phyloP scores from a whole-genome alignment of 1,140 invertebrate genomes.

The Apis florea region DNA sequence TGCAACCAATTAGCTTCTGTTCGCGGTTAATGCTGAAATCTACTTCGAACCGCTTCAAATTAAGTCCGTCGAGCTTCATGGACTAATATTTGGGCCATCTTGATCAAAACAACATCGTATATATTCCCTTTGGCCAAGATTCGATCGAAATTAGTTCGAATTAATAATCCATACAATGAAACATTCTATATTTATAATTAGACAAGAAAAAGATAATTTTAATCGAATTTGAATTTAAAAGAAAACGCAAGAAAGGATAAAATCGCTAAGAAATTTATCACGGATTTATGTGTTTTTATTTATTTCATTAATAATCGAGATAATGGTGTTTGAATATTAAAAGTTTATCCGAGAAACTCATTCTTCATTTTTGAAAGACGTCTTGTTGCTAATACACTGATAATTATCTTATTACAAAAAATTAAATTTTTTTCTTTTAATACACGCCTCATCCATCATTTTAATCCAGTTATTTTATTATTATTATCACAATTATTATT shows the following conservation, averaged over 20 bases:
- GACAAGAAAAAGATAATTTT: neutral
- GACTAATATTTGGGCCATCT: conserved; percentile 28
- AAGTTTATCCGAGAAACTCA: neutral
- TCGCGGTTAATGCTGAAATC: conserved; percentile 43
- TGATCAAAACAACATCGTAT: neutral
- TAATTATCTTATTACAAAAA: neutral
- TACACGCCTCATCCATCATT: neutral
- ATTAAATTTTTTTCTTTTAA: too few relatives aligned
- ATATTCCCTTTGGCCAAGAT: neutral
- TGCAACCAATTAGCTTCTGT: conserved; percentile 40
- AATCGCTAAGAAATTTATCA: neutral
- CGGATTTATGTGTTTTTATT: too few relatives aligned
- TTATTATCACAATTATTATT: too few relatives aligned
- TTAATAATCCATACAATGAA: neutral
- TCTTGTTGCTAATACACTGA: neutral
- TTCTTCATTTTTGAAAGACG: neutral
- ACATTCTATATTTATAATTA: neutral
- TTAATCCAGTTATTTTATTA: neutral
- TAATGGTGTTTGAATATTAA: neutral
- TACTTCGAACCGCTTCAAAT: conserved; percentile 35
- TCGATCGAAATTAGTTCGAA: neutral
- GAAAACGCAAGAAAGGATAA: too few relatives aligned
- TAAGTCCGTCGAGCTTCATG: conserved; percentile 26
- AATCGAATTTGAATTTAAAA: neutral
- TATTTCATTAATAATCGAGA: neutral